Evolutionary conservation across 1,140 invertebrate genomes (phyloP), one percentile per base, ranked within the genome.

Genomic region (Arctopsyche grandis): DNA sequence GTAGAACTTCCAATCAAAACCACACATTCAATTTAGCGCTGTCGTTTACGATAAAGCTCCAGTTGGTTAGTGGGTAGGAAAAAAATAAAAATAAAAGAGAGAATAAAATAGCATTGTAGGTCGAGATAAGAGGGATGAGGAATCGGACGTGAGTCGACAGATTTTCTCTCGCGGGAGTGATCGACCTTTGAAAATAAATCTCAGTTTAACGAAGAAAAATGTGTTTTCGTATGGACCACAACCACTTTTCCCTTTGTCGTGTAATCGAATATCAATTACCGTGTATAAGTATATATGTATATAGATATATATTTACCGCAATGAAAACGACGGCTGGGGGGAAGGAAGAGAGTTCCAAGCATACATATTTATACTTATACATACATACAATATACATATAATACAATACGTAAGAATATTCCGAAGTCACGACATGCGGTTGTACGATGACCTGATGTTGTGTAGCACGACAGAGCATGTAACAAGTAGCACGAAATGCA

Each of bases 401-500:
- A 52, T 16, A 60, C 58, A 26, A 24, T 14, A 24, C 21, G 26
- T 22, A 66, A 66, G 22, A 26, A 66, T 46, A 44, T 24, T 19
- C 69, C 7, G 0, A 44, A 46, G 69, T 71, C 69, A 71, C 69
- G 69, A 71, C 43, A 69, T 7, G 5, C 24, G 7, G 24, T n/a
- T 48, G 69, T 19, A 71, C 69, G 69, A 66, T 66, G 63, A 66
- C 63, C 63, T 22, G n/a, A 9, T 60, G 16, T 60, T 66, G 21
- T 22, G n/a, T 22, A 12, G 69, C 69, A 71, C 69, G 69, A 71
- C 69, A 38, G 7, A 10, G 69, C 69, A n/a, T n/a, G 24, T 26
- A 66, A 66, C 63, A 66, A 66, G 69, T 71, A 71, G 69, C 69
- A 71, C 69, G 69, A 71, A 71, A 71, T 44, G 43, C 69, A 46